These are phyloP conservation scores for Stigmatopora argus DNA, from an alignment of 2,113 vertebrate genomes.

Conservation along the genomic window DNA sequence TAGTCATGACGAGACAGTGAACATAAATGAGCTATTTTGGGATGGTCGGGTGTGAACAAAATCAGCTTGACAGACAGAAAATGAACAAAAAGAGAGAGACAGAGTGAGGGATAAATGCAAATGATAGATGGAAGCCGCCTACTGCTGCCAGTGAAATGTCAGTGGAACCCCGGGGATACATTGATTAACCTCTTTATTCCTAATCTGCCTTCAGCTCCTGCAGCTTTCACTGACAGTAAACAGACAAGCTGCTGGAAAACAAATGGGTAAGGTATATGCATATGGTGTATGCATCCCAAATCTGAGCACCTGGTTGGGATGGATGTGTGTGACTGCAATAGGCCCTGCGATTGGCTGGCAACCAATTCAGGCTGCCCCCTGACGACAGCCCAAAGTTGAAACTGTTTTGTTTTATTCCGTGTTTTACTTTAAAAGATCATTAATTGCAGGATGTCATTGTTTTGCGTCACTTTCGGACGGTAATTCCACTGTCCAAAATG, in stretches of 20 bases:
- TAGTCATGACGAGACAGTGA: conserved; percentile 17
- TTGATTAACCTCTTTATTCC: conserved; percentile 66
- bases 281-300: not conserved
- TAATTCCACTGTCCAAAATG: no score
- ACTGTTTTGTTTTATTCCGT: no score
- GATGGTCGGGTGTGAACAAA: conserved; percentile 26
- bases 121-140: conserved; percentile 41
- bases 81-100: conserved; percentile 27
- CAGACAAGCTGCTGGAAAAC: conserved; percentile 23
- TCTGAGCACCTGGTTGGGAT: not conserved
- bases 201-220: conserved; percentile 47
- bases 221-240: conserved; percentile 25
- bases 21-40: conserved; percentile 34
- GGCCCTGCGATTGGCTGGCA: not conserved
- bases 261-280: conserved; percentile 7
- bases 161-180: conserved; percentile 60
- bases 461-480: no score
- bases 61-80: conserved; percentile 32
- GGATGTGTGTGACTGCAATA: not conserved
- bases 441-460: no score
- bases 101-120: conserved; percentile 35
- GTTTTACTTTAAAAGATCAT: no score
- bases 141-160: conserved; percentile 63
- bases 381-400: no score
- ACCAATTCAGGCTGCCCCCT: not conserved